phyloP scores from a whole-genome alignment of 2,888 invertebrate genomes.

The Melangyna quadrimaculata region DNA sequence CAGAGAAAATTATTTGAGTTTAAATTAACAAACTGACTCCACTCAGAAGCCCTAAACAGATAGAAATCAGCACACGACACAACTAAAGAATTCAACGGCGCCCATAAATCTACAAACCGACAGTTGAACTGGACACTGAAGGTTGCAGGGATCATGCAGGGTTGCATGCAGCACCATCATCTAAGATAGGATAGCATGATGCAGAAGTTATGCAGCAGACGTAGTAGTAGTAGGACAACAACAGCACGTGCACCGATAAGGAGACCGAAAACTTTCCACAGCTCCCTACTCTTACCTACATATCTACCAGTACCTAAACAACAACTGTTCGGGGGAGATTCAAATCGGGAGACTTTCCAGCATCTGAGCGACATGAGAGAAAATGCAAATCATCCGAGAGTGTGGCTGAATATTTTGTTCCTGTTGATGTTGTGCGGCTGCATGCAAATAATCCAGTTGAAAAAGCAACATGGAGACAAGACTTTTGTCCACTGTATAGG shows the following conservation, averaged over 20 bases:
- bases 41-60: slow-evolving; percentile 37
- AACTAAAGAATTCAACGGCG: slow-evolving; percentile 66
- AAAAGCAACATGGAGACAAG: slow-evolving; percentile 59
- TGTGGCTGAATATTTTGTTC: slow-evolving; percentile 44
- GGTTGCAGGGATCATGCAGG: slow-evolving; percentile 68
- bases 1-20: slow-evolving; percentile 31
- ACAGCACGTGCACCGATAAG: slow-evolving; percentile 70
- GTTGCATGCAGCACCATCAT: slow-evolving; percentile 69
- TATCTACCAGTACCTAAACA: too few relatives aligned
- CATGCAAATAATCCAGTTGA: slow-evolving; percentile 49
- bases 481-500: slow-evolving; percentile 46
- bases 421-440: slow-evolving; percentile 9
- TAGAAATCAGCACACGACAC: slow-evolving; percentile 69
- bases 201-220: slow-evolving; percentile 34
- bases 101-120: slow-evolving; percentile 69
- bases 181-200: slow-evolving; percentile 61
- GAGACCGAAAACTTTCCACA: slow-evolving; percentile 65
- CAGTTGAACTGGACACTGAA: slow-evolving; percentile 64
- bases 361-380: slow-evolving; percentile 68
- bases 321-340: slow-evolving; percentile 48
- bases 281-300: slow-evolving; percentile 17
- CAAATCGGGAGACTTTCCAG: slow-evolving; percentile 66
- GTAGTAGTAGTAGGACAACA: slow-evolving; percentile 45
- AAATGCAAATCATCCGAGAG: slow-evolving; percentile 71
- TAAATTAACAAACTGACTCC: slow-evolving; percentile 18